These are phyloP conservation scores for Anoncus sp. DNA, from an alignment of 2,888 invertebrate species.

Conservation along the genomic window DNA sequence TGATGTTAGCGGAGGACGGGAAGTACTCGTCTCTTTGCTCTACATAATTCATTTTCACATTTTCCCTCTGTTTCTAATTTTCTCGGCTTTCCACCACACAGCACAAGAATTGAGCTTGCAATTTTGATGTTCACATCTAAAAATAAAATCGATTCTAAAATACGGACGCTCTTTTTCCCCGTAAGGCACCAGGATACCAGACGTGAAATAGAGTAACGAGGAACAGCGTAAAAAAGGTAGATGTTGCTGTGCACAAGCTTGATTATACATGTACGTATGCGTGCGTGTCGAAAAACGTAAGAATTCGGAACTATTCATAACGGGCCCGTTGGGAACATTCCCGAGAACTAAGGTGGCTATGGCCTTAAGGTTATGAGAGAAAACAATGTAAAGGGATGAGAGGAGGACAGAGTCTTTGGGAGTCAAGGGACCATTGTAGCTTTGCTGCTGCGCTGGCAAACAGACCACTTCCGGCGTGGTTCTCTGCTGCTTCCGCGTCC, in stretches of 20 bases:
- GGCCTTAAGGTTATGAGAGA: slow-evolving; percentile 13
- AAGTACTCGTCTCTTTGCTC: slow-evolving; percentile 16
- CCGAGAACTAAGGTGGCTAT: not conserved
- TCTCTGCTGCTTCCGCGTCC: slow-evolving; percentile 76
- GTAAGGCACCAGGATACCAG: no score
- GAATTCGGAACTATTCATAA: slow-evolving; percentile 25
- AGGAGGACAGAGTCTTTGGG: slow-evolving; percentile 39
- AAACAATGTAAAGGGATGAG: slow-evolving; percentile 5
- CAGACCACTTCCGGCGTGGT: slow-evolving; percentile 77
- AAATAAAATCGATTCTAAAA: no score
- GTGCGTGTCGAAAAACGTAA: slow-evolving; percentile 9
- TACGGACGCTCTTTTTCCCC: not conserved
- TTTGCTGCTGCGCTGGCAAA: slow-evolving; percentile 71
- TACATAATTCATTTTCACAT: slow-evolving; percentile 13
- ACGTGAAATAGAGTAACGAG: slow-evolving; percentile 21
- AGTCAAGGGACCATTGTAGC: slow-evolving; percentile 40
- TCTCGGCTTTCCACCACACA: not conserved
- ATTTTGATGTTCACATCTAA: no score
- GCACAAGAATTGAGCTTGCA: not conserved
- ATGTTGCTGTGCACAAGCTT: not conserved
- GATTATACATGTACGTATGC: not conserved
- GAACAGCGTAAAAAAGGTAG: not conserved
- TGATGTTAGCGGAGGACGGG: not conserved
- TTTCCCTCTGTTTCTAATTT: slow-evolving; percentile 4
- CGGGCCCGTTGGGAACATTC: slow-evolving; percentile 20